These are phyloP conservation scores for Loripinus fragilis DNA, from an alignment of 2,888 invertebrate genomes.

Conservation along the genomic window DNA sequence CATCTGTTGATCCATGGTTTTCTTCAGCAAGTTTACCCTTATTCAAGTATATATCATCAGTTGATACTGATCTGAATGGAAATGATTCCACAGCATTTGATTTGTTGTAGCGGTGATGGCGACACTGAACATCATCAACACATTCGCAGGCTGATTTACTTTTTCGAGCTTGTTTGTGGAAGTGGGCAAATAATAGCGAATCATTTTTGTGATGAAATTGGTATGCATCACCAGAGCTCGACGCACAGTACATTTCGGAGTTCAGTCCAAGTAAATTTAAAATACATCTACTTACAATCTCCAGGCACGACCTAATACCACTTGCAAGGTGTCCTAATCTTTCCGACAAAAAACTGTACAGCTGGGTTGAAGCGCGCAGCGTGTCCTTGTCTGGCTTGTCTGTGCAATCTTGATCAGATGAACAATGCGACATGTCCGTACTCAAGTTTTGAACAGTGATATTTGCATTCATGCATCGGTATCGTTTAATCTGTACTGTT, in stretches of 20 bases:
- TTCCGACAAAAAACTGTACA: not conserved
- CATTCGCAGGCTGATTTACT: not conserved
- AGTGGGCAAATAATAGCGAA: not conserved
- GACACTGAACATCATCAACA: not conserved
- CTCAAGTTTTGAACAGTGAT: too few species aligned
- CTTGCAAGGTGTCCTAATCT: not conserved
- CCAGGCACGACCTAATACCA: not conserved
- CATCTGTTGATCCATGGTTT: not conserved
- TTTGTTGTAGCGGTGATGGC: not conserved
- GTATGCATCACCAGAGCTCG: not conserved
- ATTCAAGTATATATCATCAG: not conserved
- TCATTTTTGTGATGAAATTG: not conserved
- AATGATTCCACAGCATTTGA: not conserved
- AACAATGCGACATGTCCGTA: not conserved
- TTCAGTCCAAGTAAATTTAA: not conserved
- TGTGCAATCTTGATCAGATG: not conserved
- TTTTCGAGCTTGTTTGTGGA: not conserved
- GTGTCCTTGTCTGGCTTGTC: not conserved
- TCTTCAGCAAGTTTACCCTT: not conserved
- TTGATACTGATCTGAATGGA: not conserved
- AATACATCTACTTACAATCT: slow-evolving; percentile 8
- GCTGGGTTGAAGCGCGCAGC: not conserved
- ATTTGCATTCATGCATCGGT: too few species aligned
- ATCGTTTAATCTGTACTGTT: too few species aligned
- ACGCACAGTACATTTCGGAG: not conserved